A percentile compares a stretch with the other conserved stretches of the same genome.
Conservation (phyloP, 1,140 invertebrate species). For the Penaeus vannamei region DNA sequence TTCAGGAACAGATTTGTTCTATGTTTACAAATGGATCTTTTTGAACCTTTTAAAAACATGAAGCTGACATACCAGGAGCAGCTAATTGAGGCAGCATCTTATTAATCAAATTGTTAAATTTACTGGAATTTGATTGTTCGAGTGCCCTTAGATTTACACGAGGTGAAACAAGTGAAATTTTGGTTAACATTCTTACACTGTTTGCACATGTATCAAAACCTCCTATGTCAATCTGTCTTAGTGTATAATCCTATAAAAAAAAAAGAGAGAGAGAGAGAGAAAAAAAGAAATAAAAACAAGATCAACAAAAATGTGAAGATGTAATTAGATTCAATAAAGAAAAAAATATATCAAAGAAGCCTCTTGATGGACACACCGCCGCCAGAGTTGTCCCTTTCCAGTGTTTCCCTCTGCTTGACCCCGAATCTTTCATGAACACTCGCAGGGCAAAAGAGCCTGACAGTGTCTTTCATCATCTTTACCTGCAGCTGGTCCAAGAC, state of each 20-base stretch:
- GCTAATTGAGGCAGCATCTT: neutral
- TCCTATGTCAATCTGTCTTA: neutral
- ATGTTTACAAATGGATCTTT: neutral
- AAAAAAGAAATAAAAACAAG: neutral
- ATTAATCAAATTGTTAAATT: no score
- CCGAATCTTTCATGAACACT: neutral
- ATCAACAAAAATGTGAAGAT: neutral
- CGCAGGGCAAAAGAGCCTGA: neutral
- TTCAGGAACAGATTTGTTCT: neutral
- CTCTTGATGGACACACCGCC: no score
- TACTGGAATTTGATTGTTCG: no score
- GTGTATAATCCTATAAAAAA: neutral
- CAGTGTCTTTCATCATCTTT: neutral
- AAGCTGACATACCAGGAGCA: neutral
- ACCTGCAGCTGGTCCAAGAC: conserved; percentile 60
- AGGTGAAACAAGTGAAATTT: no score
- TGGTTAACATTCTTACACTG: no score
- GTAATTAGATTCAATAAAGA: neutral
- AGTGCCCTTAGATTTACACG: no score
- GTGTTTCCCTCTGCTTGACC: neutral
- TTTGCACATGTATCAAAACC: neutral
- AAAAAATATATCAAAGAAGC: neutral
- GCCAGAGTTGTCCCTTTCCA: neutral
- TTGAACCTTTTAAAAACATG: neutral
- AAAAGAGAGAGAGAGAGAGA: neutral